A percentile compares a stretch with the other conserved stretches of the same genome.
phyloP scores from a whole-genome alignment of 2,797 vertebrate species.

The Yasuhikotakia modesta region DNA sequence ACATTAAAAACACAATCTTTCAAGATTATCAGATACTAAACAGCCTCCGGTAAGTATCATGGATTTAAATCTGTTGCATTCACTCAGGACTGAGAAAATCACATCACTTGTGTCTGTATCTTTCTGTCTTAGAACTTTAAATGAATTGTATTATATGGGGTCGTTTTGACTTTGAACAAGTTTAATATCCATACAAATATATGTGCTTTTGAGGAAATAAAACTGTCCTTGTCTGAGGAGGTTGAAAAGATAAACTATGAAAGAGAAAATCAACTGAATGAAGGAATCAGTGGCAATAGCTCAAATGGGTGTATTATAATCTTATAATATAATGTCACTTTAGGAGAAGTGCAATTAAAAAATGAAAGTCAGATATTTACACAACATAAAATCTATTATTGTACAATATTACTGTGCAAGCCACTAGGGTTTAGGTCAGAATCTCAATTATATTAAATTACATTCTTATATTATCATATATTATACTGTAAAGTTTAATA shows the following conservation, averaged over 20 bases:
- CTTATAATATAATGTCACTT: slow-evolving; percentile 8
- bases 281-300: background rate
- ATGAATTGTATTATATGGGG: slow-evolving; percentile 10
- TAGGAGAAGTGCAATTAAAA: background rate
- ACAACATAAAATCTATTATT: background rate
- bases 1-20: slow-evolving; percentile 50
- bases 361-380: background rate
- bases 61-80: slow-evolving; percentile 51
- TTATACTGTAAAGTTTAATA: no score
- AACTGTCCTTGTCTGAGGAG: slow-evolving; percentile 31
- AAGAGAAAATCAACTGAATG: background rate
- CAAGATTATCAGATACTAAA: slow-evolving; percentile 63
- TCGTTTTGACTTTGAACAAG: slow-evolving; percentile 36
- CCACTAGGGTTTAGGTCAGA: background rate
- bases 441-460: background rate
- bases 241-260: slow-evolving; percentile 14
- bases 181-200: no score
- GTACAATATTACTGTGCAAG: background rate
- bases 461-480: no score
- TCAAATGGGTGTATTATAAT: background rate
- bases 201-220: slow-evolving; percentile 48
- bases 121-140: background rate
- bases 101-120: slow-evolving; percentile 3
- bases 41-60: slow-evolving; percentile 54
- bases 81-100: slow-evolving; percentile 9